Evolutionary conservation across 2,888 invertebrate species (phyloP).

Genomic region (Sinodicranocentrus sp.): DNA sequence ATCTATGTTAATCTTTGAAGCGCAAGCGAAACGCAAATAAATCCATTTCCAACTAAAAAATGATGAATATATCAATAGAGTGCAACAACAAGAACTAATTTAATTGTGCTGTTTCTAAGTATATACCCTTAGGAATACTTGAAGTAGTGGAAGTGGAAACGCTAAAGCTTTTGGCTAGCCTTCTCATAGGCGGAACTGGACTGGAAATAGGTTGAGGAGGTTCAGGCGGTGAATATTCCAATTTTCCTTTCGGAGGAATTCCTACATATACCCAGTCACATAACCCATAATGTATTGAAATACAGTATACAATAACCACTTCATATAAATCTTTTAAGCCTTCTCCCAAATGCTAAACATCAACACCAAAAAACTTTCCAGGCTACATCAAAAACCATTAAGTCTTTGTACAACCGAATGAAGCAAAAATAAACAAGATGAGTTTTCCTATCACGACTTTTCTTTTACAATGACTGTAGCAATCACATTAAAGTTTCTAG

Average conservation of each 20-base stretch:
- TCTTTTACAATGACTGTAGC: not conserved
- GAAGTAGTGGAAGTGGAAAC: conserved; percentile 86
- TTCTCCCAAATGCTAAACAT: conserved; percentile 34
- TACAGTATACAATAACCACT: conserved; percentile 12
- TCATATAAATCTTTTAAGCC: conserved; percentile 49
- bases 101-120: conserved; percentile 52
- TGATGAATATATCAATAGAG: no score
- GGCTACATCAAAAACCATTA: conserved; percentile 3
- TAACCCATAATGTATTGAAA: conserved; percentile 47
- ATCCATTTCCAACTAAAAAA: no score
- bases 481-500: conserved; percentile 69
- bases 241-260: conserved; percentile 69
- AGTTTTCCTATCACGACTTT: not conserved
- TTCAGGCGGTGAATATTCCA: conserved; percentile 56
- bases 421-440: not conserved
- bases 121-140: conserved; percentile 82
- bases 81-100: no score
- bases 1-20: no score
- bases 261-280: conserved; percentile 70
- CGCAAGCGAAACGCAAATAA: no score
- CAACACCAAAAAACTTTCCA: conserved; percentile 20
- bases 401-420: not conserved
- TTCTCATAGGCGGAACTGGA: conserved; percentile 86
- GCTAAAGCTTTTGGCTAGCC: conserved; percentile 95
- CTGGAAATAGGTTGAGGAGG: conserved; percentile 73